These are phyloP conservation scores for Scelioninae gen. 2 DNA, from an alignment of 2,888 invertebrate genomes.

Conservation along the genomic window DNA sequence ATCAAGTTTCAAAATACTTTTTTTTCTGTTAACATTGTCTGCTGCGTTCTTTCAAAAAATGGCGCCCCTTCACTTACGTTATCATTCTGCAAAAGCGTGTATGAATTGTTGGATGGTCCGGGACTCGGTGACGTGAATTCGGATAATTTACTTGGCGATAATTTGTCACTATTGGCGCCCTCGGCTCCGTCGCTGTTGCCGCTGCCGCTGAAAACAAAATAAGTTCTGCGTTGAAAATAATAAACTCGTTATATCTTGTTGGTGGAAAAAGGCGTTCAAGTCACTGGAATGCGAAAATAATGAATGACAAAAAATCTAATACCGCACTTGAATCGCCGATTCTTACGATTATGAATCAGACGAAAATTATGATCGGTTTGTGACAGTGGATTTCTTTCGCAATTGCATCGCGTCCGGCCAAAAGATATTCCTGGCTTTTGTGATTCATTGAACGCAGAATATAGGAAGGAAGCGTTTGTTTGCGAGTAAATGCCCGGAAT, in stretches of 20 bases:
- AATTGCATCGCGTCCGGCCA: slow-evolving; percentile 18
- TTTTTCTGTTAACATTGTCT: too few relatives aligned
- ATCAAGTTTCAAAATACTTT: too few relatives aligned
- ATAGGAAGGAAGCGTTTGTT: slow-evolving; percentile 27
- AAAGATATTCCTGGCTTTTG: slow-evolving; percentile 30
- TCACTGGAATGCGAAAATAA: slow-evolving; percentile 20
- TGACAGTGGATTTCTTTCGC: slow-evolving; percentile 20
- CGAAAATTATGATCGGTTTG: slow-evolving; percentile 34
- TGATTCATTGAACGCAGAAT: slow-evolving; percentile 17
- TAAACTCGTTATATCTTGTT: too few relatives aligned
- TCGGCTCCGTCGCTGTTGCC: slow-evolving; percentile 79
- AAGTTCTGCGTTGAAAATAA: not conserved
- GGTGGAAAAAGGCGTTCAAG: too few relatives aligned
- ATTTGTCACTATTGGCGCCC: slow-evolving; percentile 72
- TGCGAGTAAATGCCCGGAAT: slow-evolving; percentile 21
- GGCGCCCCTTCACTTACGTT: slow-evolving; percentile 71
- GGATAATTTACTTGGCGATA: slow-evolving; percentile 72
- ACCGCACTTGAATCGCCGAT: not conserved
- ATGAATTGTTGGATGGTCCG: slow-evolving; percentile 72
- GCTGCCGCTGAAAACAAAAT: slow-evolving; percentile 76
- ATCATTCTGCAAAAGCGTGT: slow-evolving; percentile 70
- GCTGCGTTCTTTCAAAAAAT: too few relatives aligned
- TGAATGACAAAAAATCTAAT: slow-evolving; percentile 31
- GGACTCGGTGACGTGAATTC: slow-evolving; percentile 72
- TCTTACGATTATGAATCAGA: slow-evolving; percentile 29